Conservation (phyloP, 2,797 vertebrate genomes). For the Rachycentron canadum region DNA sequence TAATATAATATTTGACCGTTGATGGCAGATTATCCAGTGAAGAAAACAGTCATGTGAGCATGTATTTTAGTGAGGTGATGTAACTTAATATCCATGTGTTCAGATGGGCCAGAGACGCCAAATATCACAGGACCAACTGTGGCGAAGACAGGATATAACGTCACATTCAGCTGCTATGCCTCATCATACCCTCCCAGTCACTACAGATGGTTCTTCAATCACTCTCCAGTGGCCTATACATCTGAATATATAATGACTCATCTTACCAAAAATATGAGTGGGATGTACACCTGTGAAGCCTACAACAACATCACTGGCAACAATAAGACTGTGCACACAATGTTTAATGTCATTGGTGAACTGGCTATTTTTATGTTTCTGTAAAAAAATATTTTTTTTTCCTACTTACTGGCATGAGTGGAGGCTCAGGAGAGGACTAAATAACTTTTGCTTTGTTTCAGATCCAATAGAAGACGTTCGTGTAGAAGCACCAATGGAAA, state of each 20-base stretch:
- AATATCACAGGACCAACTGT: slow-evolving; percentile 34
- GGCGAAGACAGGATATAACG: slow-evolving; percentile 18
- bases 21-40: not conserved
- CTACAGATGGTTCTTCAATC: slow-evolving; percentile 67
- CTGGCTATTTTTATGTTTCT: slow-evolving; percentile 7
- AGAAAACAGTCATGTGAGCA: not conserved
- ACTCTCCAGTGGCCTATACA: slow-evolving; percentile 31
- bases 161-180: slow-evolving; percentile 59
- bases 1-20: not conserved
- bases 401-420: too few species aligned
- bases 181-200: slow-evolving; percentile 64
- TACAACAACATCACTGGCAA: slow-evolving; percentile 67
- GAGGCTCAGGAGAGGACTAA: not conserved
- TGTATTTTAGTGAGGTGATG: slow-evolving; percentile 5
- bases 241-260: slow-evolving; percentile 47
- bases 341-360: slow-evolving; percentile 70
- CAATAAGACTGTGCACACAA: slow-evolving; percentile 49
- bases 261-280: slow-evolving; percentile 40
- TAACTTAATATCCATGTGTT: slow-evolving; percentile 12
- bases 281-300: slow-evolving; percentile 69
- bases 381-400: too few species aligned
- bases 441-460: slow-evolving; percentile 41
- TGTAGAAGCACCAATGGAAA: slow-evolving; percentile 14
- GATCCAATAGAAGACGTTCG: slow-evolving; percentile 47
- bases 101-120: slow-evolving; percentile 68